Evolutionary conservation across 2,113 vertebrate species (phyloP), one percentile per base, ranked within the genome.

Genomic region (Lynx canadensis): DNA sequence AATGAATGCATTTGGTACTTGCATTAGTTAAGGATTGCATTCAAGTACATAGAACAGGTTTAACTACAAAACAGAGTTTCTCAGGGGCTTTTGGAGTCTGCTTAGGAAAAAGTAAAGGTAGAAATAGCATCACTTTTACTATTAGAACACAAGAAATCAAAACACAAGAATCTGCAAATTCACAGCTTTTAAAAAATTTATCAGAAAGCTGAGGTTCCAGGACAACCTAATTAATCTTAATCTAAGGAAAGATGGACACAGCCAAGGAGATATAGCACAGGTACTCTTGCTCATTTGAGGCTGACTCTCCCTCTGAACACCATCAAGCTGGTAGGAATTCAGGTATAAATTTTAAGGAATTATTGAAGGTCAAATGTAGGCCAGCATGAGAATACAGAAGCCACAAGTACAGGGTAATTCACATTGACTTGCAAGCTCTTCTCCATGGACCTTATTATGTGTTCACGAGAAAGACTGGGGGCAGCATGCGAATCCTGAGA

Each of bases 51-150:
- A 65, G 33, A 60, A 92, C 19, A 95, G 66, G 80, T 50, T 63
- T 48, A 86, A 60, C 33, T 91, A 86, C 23, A 71, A 91, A 86
- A 71, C 10, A 71, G 48, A 12, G 41, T 41, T 87, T 87, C 41
- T 81, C 41, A 60, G 52, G 36, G 21, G 10, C 52, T 81, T 63
- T 85, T 71, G 82, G 82, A 82, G 76, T 89, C 52, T 52, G 31
- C 25, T 71, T 87, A 73, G 25, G n/a, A 82, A 15, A 82, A 81
- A 89, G 79, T 13, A 88, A 88, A 55, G 16, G 52, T 36, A 45
- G 36, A 83, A 82, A 74, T 27, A 82, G 76, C 95, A 92, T 45
- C 83, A 66, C 36, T 89, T 92, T 81, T n/a, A 81, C 21, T 92
- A 69, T 92, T 93, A 82, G 55, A 93, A 57, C 55, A 80, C 60